Evolutionary conservation across 2,888 invertebrate species (phyloP).

Genomic region (Copidosoma aretas): DNA sequence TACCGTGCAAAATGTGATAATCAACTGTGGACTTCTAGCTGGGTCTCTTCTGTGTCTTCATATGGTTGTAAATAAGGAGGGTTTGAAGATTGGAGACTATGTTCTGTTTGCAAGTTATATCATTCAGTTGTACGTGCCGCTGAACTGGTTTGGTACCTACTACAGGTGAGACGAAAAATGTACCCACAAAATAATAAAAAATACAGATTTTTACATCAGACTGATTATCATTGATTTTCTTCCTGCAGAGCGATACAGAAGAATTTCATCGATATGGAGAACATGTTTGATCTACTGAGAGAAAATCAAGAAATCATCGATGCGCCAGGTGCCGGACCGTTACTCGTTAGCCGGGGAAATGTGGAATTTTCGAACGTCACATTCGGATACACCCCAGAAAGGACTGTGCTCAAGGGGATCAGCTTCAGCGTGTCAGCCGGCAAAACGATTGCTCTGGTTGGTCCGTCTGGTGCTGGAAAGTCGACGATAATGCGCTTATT

Average conservation of each 20-base stretch:
- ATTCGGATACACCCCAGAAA: slow-evolving; percentile 86
- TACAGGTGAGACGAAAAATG: slow-evolving; percentile 74
- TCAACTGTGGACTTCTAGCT: slow-evolving; percentile 82
- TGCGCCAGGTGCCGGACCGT: slow-evolving; percentile 76
- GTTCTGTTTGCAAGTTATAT: slow-evolving; percentile 95
- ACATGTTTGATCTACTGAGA: slow-evolving; percentile 94
- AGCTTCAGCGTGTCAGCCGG: slow-evolving; percentile 83
- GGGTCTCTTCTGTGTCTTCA: slow-evolving; percentile 90
- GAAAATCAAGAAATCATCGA: slow-evolving; percentile 89
- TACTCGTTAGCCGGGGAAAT: slow-evolving; percentile 73
- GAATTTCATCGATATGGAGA: slow-evolving; percentile 99
- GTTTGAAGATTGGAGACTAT: slow-evolving; percentile 91
- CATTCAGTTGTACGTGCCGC: slow-evolving; percentile 90
- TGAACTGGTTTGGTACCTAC: slow-evolving; percentile 98
- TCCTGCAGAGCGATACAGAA: slow-evolving; percentile 87
- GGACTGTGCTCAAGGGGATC: slow-evolving; percentile 76
- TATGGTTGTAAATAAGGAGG: slow-evolving; percentile 73
- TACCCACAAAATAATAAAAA: neutral
- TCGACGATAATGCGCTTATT: slow-evolving; percentile 93
- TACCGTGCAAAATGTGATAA: slow-evolving; percentile 87
- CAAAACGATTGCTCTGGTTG: slow-evolving; percentile 85
- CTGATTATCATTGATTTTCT: slow-evolving; percentile 24
- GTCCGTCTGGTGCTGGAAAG: slow-evolving; percentile 91
- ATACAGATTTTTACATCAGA: slow-evolving; percentile 12
- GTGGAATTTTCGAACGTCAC: slow-evolving; percentile 90